Conservation (phyloP, 1,140 invertebrate species). For the Aphidius gifuensis region DNA sequence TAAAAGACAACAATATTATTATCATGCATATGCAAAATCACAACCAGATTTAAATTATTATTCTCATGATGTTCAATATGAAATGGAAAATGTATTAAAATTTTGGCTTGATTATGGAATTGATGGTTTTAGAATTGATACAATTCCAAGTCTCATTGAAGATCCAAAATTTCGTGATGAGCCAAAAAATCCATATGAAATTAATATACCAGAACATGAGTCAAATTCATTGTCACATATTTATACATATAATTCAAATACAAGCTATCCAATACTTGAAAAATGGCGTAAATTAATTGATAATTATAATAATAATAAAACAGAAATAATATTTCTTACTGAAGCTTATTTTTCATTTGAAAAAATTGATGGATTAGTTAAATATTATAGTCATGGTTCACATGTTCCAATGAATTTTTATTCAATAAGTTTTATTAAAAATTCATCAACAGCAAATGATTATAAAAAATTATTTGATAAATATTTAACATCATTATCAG, state of each 20-base stretch:
- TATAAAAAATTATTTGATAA: conserved; percentile 54
- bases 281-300: conserved; percentile 39
- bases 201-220: conserved; percentile 49
- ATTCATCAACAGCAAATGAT: conserved; percentile 55
- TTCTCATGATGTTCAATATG: conserved; percentile 56
- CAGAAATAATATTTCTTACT: conserved; percentile 58
- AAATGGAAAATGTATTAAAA: conserved; percentile 59
- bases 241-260: conserved; percentile 42
- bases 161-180: conserved; percentile 58
- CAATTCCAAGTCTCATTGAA: conserved; percentile 61
- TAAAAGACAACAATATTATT: conserved; percentile 58
- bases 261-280: conserved; percentile 45
- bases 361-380: conserved; percentile 47
- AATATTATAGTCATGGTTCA: conserved; percentile 62
- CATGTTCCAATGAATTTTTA: conserved; percentile 65
- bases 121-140: conserved; percentile 69
- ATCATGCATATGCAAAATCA: conserved; percentile 60
- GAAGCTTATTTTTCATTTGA: conserved; percentile 62
- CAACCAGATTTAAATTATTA: conserved; percentile 72
- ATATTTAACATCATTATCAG: conserved; percentile 55
- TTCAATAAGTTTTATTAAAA: conserved; percentile 54
- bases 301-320: conserved; percentile 22
- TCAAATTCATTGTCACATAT: conserved; percentile 42
- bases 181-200: conserved; percentile 58
- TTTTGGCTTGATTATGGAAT: conserved; percentile 70